Evolutionary conservation across 2,888 invertebrate species (phyloP), one percentile per base, ranked within the genome.

Genomic region (Biston betularia): DNA sequence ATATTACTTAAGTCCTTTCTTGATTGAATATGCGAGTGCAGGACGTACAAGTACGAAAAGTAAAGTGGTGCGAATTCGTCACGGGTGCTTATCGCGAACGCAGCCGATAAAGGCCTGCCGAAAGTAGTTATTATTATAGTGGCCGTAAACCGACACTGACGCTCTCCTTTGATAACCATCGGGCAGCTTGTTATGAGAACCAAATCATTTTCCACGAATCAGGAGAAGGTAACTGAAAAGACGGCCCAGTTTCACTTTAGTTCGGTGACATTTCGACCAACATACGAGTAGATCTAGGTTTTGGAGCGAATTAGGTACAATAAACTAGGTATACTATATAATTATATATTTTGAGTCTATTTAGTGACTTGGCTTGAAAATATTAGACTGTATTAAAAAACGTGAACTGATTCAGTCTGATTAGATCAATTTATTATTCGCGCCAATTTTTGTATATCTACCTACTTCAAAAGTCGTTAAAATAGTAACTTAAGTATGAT

Each of bases 21-120:
- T 14, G 33, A 45, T 33, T 15, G 11, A 44, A 40, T 64, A 70
- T 68, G 72, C 75, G 68, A 65, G 61, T 68, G 70, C 65, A 70
- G 71, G 75, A 57, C 63, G 67, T 60, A 63, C 64, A 58, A 63
- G 71, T 69, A 69, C 68, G 68, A 72, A 70, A 69, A 69, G 74
- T 60, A 74, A 86, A 88, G 87, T 89, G 90, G 87, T 89, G 92
- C 88, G 83, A 92, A 93, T 93, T 92, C 92, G 93, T 93, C 92
- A 92, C 92, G 92, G 92, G 87, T 90, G 89, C 88, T 93, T 93
- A 93, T 93, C 93, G 90, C 85, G 84, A 79, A 87, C 84, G 87
- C 90, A 88, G 82, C 84, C 89, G 92, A 92, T 93, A 92, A 90
- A 92, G 86, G 87, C 85, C 77, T 87, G 89, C 86, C 88, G 88